These are phyloP conservation scores for Piprites chloris DNA, from an alignment of 2,113 vertebrate genomes.

Conservation along the genomic window DNA sequence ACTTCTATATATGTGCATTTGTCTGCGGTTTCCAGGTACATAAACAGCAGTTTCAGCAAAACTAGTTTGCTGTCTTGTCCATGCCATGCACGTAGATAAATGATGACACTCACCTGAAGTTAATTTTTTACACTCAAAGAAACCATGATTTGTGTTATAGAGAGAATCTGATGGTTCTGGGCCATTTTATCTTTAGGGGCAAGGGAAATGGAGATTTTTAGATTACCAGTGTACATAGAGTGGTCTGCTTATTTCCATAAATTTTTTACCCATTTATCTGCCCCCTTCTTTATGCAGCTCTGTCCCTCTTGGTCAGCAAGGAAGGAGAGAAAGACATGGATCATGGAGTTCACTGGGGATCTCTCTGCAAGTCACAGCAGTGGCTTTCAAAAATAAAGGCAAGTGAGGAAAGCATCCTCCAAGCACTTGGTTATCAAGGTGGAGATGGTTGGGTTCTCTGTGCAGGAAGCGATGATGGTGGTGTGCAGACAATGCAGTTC, in stretches of 20 bases:
- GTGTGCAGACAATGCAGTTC: neutral
- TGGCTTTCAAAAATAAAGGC: neutral
- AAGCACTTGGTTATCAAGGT: neutral
- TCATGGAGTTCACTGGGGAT: neutral
- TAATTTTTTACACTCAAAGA: neutral
- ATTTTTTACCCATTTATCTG: neutral
- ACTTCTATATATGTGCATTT: neutral
- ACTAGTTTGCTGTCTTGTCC: neutral
- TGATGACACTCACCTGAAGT: neutral
- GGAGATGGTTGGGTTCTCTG: neutral
- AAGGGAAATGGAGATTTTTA: neutral
- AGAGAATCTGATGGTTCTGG: neutral
- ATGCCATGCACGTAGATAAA: neutral
- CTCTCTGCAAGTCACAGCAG: neutral
- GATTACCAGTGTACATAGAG: neutral
- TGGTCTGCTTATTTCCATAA: neutral
- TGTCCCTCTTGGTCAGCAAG: neutral
- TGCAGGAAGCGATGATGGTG: neutral
- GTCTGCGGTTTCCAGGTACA: neutral
- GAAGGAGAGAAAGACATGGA: neutral
- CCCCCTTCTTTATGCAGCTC: neutral
- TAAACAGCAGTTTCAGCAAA: neutral
- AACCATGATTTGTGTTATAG: neutral
- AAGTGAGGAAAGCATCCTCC: neutral
- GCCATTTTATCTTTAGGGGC: neutral